Evolutionary conservation across 2,113 vertebrate species (phyloP).

Genomic region (Choloepus hoffmanni): DNA sequence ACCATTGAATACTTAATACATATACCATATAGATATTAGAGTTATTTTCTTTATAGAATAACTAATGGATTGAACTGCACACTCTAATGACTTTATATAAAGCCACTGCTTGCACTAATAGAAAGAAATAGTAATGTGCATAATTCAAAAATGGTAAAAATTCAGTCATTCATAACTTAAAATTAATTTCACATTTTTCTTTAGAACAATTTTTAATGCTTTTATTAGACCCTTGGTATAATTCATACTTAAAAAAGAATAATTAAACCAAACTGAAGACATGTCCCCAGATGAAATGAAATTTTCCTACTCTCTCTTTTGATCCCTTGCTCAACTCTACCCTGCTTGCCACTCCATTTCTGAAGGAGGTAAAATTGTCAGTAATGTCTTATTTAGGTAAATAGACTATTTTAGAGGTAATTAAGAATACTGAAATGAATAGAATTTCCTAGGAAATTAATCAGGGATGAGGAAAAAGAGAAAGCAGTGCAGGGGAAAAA

Average conservation of each 20-base stretch:
- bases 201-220: background rate
- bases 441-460: background rate
- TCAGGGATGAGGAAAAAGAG: background rate
- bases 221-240: background rate
- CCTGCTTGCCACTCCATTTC: background rate
- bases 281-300: background rate
- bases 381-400: background rate
- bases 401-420: background rate
- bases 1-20: background rate
- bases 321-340: background rate
- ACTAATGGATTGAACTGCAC: background rate
- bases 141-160: slow-evolving; percentile 52
- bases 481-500: background rate
- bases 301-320: background rate
- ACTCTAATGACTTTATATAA: background rate
- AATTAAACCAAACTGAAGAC: background rate
- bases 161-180: background rate
- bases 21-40: slow-evolving; percentile 72
- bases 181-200: background rate
- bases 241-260: background rate
- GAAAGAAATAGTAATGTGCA: slow-evolving; percentile 72
- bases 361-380: background rate
- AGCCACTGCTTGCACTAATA: background rate
- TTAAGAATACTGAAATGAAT: background rate
- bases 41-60: slow-evolving; percentile 77